Evolutionary conservation across 2,113 vertebrate genomes (phyloP), one percentile per base, ranked within the genome.

Genomic region (Pteruthius melanotis): DNA sequence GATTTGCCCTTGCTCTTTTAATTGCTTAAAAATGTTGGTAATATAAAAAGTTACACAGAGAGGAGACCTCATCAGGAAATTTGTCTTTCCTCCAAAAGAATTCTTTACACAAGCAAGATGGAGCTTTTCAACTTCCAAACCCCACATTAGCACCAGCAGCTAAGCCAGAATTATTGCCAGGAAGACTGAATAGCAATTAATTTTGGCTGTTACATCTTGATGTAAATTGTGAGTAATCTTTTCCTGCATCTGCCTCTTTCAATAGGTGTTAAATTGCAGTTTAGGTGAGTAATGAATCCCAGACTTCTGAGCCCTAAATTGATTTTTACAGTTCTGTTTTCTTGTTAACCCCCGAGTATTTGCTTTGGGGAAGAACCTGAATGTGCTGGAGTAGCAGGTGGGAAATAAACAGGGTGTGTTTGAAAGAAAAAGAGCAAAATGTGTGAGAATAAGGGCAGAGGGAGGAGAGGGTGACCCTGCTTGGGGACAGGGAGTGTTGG

Each of bases 11-110:
- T 11, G 26, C 50, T 53, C 50, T 82, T 87, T 33, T 79, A 80
- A 91, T 91, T 88, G 76, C 80, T 78, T 92, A 54, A 76, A 91
- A 88, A 45, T 44, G 52, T 60, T 94, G 70, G 33, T 92, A 89
- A 71, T 47, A 80, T 23, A 88, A 20, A 53, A 61, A 53, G 63
- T 65, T 88, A 66, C 10, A 45, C 53, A 50, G 77, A 77, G 68
- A 44, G 50, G 53, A 79, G 86, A 80, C n/a, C 17, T 84, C 60
- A 35, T 88, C 35, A 33, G 40, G 61, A 79, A 75, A 88, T 77
- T 79, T 89, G 79, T 88, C 72, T 85, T 72, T 80, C 66, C 47
- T 78, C 44, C 30, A 75, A 89, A 87, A 93, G 40, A 64, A 49
- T 16, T 71, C 71, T 42, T 81, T 74, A 68, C 49, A 64, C 39